Evolutionary conservation across 2,888 invertebrate species (phyloP).

Genomic region (Dryadula phaetusa): DNA sequence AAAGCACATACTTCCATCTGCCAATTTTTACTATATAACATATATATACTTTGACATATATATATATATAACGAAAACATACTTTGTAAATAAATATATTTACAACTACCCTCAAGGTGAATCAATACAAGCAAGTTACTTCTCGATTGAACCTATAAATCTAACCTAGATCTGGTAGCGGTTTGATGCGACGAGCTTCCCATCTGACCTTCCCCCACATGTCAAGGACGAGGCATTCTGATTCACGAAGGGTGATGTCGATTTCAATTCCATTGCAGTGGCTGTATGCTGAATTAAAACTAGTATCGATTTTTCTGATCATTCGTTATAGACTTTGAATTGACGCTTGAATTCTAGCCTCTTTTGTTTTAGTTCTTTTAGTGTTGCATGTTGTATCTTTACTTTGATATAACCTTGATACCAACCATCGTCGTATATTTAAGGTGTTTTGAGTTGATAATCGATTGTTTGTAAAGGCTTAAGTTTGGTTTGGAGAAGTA

Average conservation of each 20-base stretch:
- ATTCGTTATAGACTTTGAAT: background rate
- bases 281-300: conserved; percentile 4
- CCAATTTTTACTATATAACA: too few relatives aligned
- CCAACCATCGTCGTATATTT: too few relatives aligned
- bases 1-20: too few relatives aligned
- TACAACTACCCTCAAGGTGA: background rate
- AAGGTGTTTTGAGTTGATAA: too few relatives aligned
- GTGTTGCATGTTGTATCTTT: background rate
- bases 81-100: too few relatives aligned
- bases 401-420: too few relatives aligned
- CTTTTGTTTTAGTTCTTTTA: background rate
- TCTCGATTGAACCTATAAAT: conserved; percentile 23
- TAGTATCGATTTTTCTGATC: conserved; percentile 4
- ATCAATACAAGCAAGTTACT: conserved; percentile 13
- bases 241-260: conserved; percentile 20
- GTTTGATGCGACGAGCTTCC: conserved; percentile 25
- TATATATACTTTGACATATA: too few relatives aligned
- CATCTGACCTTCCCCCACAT: conserved; percentile 28
- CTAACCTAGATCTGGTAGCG: conserved; percentile 28
- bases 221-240: conserved; percentile 28
- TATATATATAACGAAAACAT: too few relatives aligned
- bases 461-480: too few relatives aligned
- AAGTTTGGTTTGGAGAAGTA: too few relatives aligned
- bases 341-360: background rate
- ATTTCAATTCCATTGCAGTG: conserved; percentile 16